Evolutionary conservation across 2,888 invertebrate genomes (phyloP), one percentile per base, ranked within the genome.

Genomic region (Drosophila tripunctata): DNA sequence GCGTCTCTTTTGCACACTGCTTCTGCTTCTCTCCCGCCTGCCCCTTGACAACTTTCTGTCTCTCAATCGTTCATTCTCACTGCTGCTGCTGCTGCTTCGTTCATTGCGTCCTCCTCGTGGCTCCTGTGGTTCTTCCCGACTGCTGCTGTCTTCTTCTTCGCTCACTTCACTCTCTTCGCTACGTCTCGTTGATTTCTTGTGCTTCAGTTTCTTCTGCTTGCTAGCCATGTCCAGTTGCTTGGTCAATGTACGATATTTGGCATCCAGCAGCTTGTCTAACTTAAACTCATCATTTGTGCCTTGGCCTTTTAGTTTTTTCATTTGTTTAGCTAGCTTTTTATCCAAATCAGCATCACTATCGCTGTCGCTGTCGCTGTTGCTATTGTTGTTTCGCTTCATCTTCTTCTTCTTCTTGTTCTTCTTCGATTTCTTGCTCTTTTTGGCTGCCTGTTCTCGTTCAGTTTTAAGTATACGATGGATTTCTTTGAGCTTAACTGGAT

Each of bases 401-500:
- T 87, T 91, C 40, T 84, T 87, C 30, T 74, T 78, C 22, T 85
- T 89, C 57, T 81, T 86, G 22, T 75, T 76, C 35, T 89, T 88
- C 45, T 87, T 87, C 2, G 62, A 17, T 6, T 67, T 72, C 30
- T 72, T 78, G 8, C 36, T 52, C 0, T 75, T 85, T 52, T 81
- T 90, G 2, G 35, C 51, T 0, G 73, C 69, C 2, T 79, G 58
- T 7, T 81, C 78, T 85, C 93, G 92, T 83, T 94, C 93, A 44
- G 92, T 92, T 85, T 94, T 93, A 66, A 98, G 93, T 84, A 97
- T 92, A 88, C 96, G 94, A 79, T 97, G 94, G 1, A 99, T 92
- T 87, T 96, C 95, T 75, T 97, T 97, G 75, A 99, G 92, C 90
- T 97, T 97, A 0, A 98, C 94, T 1, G 98, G 98, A 93, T 99